Evolutionary conservation across 2,797 vertebrate species (phyloP).

Genomic region (Ctenopoma kingsleyae): DNA sequence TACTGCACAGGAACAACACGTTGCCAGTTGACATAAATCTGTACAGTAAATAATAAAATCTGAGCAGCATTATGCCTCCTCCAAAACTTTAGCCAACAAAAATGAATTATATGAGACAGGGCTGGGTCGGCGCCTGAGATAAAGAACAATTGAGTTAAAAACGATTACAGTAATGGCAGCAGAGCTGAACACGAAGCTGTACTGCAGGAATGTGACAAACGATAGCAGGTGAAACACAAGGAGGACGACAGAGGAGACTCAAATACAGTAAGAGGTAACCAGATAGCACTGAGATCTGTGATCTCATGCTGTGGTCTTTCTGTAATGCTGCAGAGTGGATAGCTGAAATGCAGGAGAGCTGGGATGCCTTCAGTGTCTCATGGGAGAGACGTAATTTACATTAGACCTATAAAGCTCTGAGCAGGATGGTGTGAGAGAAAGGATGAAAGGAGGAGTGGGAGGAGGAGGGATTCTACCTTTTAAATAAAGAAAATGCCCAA

Average conservation of each 20-base stretch:
- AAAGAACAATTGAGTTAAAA: slow-evolving; percentile 37
- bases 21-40: background rate
- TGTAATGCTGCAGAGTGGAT: slow-evolving; percentile 36
- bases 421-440: background rate
- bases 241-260: slow-evolving; percentile 17
- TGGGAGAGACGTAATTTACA: slow-evolving; percentile 58
- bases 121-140: slow-evolving; percentile 23
- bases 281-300: slow-evolving; percentile 34
- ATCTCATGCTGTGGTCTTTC: slow-evolving; percentile 48
- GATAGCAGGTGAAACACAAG: slow-evolving; percentile 40
- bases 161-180: slow-evolving; percentile 10
- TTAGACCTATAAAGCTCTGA: slow-evolving; percentile 48
- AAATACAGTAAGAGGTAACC: slow-evolving; percentile 36
- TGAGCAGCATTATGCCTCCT: background rate
- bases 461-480: background rate
- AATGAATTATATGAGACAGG: background rate
- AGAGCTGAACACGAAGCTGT: background rate
- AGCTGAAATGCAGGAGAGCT: slow-evolving; percentile 35
- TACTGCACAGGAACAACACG: background rate
- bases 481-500: background rate
- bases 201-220: slow-evolving; percentile 21
- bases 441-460: background rate
- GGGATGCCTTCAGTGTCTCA: slow-evolving; percentile 50
- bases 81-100: slow-evolving; percentile 10
- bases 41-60: background rate